Conservation (phyloP, 1,140 invertebrate genomes). For the Heterodera schachtii region DNA sequence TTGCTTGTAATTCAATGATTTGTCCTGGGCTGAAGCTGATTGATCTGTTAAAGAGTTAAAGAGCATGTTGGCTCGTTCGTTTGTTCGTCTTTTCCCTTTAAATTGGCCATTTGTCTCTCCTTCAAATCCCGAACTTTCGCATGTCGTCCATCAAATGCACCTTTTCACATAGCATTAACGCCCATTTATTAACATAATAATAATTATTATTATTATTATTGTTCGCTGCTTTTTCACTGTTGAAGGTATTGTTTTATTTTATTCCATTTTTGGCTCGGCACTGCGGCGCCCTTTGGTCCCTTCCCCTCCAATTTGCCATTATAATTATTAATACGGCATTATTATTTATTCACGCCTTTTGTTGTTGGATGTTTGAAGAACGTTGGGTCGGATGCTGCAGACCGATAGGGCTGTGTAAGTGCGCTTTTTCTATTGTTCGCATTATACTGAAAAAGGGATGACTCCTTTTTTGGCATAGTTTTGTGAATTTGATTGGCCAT, state of each 20-base stretch:
- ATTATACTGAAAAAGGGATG: no score
- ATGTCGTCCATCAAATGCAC: no score
- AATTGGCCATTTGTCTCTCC: not conserved
- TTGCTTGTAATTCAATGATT: not conserved
- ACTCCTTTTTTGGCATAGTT: not conserved
- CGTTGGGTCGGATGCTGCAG: not conserved
- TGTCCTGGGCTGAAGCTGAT: not conserved
- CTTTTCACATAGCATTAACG: no score
- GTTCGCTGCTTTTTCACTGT: no score
- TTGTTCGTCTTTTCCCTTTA: not conserved
- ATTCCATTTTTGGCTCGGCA: not conserved
- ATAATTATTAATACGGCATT: not conserved
- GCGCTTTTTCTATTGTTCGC: not conserved
- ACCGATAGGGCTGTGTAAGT: slow-evolving; percentile 13
- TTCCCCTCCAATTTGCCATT: not conserved
- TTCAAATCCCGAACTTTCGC: not conserved
- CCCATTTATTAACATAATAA: no score
- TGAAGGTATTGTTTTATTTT: not conserved
- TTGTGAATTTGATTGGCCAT: not conserved
- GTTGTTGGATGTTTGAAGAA: not conserved
- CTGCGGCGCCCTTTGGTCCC: not conserved
- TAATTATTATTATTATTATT: no score
- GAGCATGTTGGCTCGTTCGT: not conserved
- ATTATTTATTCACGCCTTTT: not conserved
- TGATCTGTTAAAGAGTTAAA: not conserved